These are phyloP conservation scores for Diplolepis rosae DNA, from an alignment of 2,888 invertebrate genomes.

Conservation along the genomic window DNA sequence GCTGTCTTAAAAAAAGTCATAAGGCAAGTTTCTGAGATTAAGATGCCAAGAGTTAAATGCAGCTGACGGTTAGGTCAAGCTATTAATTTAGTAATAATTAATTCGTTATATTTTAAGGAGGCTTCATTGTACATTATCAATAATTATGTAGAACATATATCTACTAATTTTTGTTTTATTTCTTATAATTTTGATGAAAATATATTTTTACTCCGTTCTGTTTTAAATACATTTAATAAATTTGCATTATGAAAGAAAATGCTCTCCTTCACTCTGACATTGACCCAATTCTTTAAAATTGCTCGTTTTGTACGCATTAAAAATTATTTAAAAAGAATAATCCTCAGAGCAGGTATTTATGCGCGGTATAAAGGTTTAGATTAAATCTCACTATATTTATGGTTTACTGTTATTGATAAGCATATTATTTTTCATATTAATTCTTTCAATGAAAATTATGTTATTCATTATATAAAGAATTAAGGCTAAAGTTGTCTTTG, in stretches of 20 bases:
- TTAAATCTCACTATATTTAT: background rate
- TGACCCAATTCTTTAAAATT: background rate
- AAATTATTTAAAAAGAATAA: background rate
- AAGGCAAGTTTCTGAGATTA: background rate
- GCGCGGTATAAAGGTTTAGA: background rate
- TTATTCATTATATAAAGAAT: background rate
- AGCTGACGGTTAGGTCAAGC: background rate
- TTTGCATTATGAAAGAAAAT: background rate
- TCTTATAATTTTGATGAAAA: too few species aligned
- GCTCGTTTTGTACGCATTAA: background rate
- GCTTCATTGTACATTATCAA: background rate
- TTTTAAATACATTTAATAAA: background rate
- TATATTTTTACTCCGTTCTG: background rate
- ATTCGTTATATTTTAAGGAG: background rate
- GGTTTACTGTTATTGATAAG: background rate
- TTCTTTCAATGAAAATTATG: background rate
- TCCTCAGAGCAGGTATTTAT: background rate
- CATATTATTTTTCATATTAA: background rate
- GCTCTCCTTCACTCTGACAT: background rate
- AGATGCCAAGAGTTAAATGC: background rate
- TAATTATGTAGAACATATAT: too few species aligned
- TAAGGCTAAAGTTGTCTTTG: background rate
- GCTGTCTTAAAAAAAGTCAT: background rate
- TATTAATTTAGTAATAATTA: background rate
- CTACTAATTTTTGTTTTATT: too few species aligned